Conservation (phyloP, 2,888 invertebrate genomes). For the Acanthosepion pharaonis region DNA sequence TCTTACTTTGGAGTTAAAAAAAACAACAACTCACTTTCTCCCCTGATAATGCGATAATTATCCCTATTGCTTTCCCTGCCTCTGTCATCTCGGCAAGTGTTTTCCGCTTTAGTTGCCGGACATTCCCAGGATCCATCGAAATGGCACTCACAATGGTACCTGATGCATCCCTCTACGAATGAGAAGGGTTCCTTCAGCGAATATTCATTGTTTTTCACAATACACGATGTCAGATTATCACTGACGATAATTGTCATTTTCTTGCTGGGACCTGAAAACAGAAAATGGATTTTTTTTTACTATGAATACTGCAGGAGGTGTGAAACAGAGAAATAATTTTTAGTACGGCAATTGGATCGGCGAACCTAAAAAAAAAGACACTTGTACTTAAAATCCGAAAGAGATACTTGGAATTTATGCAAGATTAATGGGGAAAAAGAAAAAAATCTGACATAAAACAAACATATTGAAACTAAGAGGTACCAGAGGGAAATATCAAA, state of each 20-base stretch:
- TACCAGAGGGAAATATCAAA: no score
- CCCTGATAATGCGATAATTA: neutral
- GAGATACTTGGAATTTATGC: no score
- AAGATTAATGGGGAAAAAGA: no score
- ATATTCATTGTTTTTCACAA: neutral
- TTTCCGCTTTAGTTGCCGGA: constrained; percentile 36
- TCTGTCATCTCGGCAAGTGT: constrained; percentile 51
- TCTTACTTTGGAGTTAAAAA: neutral
- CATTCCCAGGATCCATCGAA: constrained; percentile 41
- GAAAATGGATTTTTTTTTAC: neutral
- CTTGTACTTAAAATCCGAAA: no score
- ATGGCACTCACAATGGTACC: constrained; percentile 21
- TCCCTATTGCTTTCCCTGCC: neutral
- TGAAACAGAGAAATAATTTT: no score
- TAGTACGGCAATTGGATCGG: neutral
- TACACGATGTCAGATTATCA: constrained; percentile 4
- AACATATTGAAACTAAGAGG: no score
- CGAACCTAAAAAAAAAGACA: neutral
- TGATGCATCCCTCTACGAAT: constrained; percentile 33
- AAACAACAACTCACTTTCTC: neutral
- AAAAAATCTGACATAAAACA: no score
- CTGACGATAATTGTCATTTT: neutral
- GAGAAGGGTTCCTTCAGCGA: neutral
- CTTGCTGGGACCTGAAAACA: neutral
- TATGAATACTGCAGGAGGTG: no score